A percentile compares a stretch with the other conserved stretches of the same genome.
Conservation (phyloP, 2,797 vertebrate species). For the Spheniscus humboldti region DNA sequence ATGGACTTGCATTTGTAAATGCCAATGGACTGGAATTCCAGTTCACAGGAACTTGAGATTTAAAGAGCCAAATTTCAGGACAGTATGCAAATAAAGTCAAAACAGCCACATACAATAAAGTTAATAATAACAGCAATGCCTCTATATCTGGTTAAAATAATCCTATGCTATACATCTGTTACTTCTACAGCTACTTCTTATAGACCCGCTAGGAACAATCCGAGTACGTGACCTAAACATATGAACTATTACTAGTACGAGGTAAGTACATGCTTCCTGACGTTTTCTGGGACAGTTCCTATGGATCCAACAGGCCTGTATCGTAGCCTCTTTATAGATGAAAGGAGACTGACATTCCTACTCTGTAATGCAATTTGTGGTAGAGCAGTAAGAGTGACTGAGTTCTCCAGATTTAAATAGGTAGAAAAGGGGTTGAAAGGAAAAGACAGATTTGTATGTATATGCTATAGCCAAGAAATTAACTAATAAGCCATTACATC, state of each 20-base stretch:
- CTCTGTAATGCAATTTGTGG: neutral
- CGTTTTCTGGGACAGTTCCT: neutral
- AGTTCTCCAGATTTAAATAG: neutral
- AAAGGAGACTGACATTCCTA: neutral
- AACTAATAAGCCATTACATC: neutral
- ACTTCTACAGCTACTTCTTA: neutral
- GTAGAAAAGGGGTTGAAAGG: neutral
- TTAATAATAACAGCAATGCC: neutral
- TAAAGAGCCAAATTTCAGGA: neutral
- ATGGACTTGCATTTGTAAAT: neutral
- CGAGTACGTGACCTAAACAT: neutral
- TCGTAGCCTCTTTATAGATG: fast-evolving
- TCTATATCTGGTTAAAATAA: neutral
- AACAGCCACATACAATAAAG: neutral
- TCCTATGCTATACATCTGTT: neutral
- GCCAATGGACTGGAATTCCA: neutral
- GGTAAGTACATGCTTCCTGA: neutral
- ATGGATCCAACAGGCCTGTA: neutral
- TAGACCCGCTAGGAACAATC: neutral
- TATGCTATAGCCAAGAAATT: neutral
- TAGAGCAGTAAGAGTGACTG: neutral
- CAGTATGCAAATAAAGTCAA: neutral
- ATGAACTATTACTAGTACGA: neutral
- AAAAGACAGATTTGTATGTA: neutral
- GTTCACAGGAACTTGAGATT: neutral